A percentile compares a stretch with the other conserved stretches of the same genome.
These are phyloP conservation scores for Chelonia mydas DNA, from an alignment of 2,797 vertebrate genomes.

Conservation along the genomic window DNA sequence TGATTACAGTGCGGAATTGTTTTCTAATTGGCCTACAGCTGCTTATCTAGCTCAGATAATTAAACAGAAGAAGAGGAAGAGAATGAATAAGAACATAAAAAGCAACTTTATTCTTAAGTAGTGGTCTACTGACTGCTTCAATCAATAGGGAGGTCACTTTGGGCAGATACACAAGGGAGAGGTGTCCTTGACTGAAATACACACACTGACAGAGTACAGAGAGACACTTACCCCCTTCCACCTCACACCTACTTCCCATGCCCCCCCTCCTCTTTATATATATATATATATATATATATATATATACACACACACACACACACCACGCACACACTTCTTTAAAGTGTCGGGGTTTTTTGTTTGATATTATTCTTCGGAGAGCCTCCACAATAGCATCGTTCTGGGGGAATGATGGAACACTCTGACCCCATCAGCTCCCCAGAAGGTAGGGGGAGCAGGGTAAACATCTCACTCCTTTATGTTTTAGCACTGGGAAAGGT, in stretches of 20 bases:
- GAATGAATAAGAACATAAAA: slow-evolving; percentile 61
- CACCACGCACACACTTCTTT: background rate
- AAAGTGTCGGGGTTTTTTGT: background rate
- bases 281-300: too few species aligned
- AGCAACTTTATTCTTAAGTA: slow-evolving; percentile 68
- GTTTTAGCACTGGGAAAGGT: background rate
- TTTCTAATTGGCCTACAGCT: slow-evolving; percentile 78
- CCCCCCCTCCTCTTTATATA: too few species aligned
- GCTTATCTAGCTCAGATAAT: slow-evolving; percentile 79
- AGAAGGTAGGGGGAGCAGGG: too few species aligned
- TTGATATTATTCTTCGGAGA: rapidly evolving
- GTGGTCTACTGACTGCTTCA: slow-evolving; percentile 59
- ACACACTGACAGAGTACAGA: background rate
- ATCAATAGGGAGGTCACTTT: slow-evolving; percentile 73
- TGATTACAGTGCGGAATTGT: slow-evolving; percentile 77
- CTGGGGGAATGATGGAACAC: rapidly evolving
- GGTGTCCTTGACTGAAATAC: slow-evolving; percentile 3
- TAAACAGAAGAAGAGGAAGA: slow-evolving; percentile 65
- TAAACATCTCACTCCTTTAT: background rate
- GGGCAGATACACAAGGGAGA: background rate
- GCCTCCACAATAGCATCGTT: rapidly evolving
- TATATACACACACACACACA: background rate
- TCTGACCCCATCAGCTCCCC: background rate
- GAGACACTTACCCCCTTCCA: background rate
- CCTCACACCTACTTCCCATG: background rate